These are phyloP conservation scores for Sylvilagus floridanus DNA, from an alignment of 2,797 vertebrate species.

Conservation along the genomic window DNA sequence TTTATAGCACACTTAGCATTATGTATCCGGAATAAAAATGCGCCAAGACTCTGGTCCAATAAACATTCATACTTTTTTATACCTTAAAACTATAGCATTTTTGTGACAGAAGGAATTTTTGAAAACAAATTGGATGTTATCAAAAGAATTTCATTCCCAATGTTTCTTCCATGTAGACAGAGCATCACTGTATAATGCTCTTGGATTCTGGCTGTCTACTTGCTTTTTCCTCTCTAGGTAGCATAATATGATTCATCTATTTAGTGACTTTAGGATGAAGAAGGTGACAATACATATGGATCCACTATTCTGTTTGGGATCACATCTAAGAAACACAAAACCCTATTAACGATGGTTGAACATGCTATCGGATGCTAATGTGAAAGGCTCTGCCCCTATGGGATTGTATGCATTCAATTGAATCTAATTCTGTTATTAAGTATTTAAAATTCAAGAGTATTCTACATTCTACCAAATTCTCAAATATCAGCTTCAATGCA, in stretches of 20 bases:
- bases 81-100: not conserved
- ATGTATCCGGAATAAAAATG: not conserved
- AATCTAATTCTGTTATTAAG: not conserved
- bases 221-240: not conserved
- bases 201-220: not conserved
- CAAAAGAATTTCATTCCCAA: not conserved
- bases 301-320: not conserved
- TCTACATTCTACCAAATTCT: not conserved
- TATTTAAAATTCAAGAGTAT: slow-evolving; percentile 15
- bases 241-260: not conserved
- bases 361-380: not conserved
- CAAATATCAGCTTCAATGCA: not conserved
- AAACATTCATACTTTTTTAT: not conserved
- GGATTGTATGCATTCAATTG: not conserved
- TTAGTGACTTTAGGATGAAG: not conserved
- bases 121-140: not conserved
- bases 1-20: not conserved
- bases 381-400: not conserved
- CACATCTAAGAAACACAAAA: not conserved
- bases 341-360: not conserved
- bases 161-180: not conserved
- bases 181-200: not conserved
- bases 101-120: not conserved
- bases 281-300: not conserved
- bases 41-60: not conserved